Conservation (phyloP, 2,888 invertebrate genomes). For the Flexamia atlantica region DNA sequence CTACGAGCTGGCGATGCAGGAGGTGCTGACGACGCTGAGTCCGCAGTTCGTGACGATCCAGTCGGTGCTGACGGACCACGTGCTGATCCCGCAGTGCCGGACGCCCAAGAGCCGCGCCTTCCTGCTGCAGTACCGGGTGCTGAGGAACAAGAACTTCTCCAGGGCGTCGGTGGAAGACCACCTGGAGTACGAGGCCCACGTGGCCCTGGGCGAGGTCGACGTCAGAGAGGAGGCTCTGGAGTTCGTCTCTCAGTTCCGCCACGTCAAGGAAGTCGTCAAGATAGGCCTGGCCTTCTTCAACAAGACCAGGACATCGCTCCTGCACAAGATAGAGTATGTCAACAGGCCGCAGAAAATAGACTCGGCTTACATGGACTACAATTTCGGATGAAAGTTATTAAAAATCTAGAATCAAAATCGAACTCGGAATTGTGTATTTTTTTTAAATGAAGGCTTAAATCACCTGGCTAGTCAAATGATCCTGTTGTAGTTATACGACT, state of each 20-base stretch:
- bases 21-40: slow-evolving; percentile 2
- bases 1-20: slow-evolving; percentile 23
- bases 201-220: background rate
- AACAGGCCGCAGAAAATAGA: slow-evolving; percentile 8
- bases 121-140: background rate
- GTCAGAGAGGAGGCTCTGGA: background rate
- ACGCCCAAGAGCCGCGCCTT: slow-evolving; percentile 10
- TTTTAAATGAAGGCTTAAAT: too few species aligned
- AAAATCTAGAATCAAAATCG: too few species aligned
- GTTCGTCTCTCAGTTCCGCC: slow-evolving; percentile 19
- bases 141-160: slow-evolving; percentile 2
- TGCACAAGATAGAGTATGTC: slow-evolving; percentile 24
- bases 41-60: slow-evolving; percentile 4
- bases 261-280: slow-evolving; percentile 26
- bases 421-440: too few species aligned
- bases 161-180: background rate
- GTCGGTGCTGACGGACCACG: slow-evolving; percentile 26
- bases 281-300: slow-evolving; percentile 29
- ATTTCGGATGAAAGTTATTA: background rate
- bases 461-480: too few species aligned
- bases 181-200: background rate
- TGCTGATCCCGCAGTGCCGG: slow-evolving; percentile 35
- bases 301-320: background rate
- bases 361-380: background rate
- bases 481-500: too few species aligned